Evolutionary conservation across 2,888 invertebrate genomes (phyloP).

Genomic region (Apeira syringaria): DNA sequence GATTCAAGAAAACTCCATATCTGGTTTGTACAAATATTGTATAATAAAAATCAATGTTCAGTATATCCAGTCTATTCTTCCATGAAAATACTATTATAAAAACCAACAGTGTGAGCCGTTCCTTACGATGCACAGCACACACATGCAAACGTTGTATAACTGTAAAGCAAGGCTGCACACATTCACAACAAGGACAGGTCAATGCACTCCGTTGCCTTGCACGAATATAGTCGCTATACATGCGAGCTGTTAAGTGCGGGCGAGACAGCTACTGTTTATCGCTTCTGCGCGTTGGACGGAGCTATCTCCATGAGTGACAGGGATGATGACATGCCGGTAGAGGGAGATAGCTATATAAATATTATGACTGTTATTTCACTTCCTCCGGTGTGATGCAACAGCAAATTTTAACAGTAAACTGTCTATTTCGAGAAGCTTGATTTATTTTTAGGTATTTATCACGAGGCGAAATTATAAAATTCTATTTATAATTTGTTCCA

Average conservation of each 20-base stretch:
- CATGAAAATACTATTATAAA: conserved; percentile 22
- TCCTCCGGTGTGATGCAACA: conserved; percentile 82
- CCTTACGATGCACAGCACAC: conserved; percentile 74
- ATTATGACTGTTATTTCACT: conserved; percentile 83
- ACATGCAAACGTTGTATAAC: conserved; percentile 65
- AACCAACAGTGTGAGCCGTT: conserved; percentile 54
- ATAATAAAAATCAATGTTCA: conserved; percentile 24
- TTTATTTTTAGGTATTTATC: conserved; percentile 53
- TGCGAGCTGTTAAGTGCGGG: conserved; percentile 42
- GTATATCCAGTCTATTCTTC: conserved; percentile 16
- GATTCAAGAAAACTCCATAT: conserved; percentile 28
- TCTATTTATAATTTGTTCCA: conserved; percentile 6
- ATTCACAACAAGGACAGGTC: conserved; percentile 80
- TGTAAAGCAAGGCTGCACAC: conserved; percentile 83
- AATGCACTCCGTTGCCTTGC: conserved; percentile 82
- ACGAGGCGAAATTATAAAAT: conserved; percentile 27
- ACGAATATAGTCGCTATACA: conserved; percentile 60
- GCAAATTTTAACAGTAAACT: conserved; percentile 65
- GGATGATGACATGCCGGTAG: conserved; percentile 58
- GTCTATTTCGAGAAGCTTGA: conserved; percentile 73
- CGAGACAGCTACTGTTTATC: conserved; percentile 43
- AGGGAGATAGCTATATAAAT: conserved; percentile 76
- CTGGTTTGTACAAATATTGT: conserved; percentile 34
- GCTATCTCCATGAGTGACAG: conserved; percentile 59
- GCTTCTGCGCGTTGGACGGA: conserved; percentile 54